Evolutionary conservation across 1,140 invertebrate species (phyloP).

Genomic region (Microplitis demolitor): DNA sequence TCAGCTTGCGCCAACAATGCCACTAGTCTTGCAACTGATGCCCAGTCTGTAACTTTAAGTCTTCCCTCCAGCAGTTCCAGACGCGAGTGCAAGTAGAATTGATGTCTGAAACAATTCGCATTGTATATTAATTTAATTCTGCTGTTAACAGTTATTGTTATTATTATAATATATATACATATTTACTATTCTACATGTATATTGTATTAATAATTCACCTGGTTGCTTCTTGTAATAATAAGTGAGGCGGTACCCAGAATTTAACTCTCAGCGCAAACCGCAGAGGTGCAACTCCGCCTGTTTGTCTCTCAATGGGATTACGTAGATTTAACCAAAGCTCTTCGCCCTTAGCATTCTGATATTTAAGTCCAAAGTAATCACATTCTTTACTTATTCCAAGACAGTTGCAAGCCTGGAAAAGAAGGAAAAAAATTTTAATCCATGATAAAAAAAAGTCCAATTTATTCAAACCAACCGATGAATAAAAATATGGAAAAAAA

Average conservation of each 20-base stretch:
- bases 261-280: conserved; percentile 75
- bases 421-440: conserved; percentile 16
- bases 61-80: conserved; percentile 75
- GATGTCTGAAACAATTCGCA: conserved; percentile 64
- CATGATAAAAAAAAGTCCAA: neutral
- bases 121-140: conserved; percentile 23
- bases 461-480: neutral
- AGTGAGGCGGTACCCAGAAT: conserved; percentile 89
- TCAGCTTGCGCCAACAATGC: conserved; percentile 80
- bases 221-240: conserved; percentile 81
- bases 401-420: conserved; percentile 78
- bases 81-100: conserved; percentile 83
- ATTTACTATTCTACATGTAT: neutral
- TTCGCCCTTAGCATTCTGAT: conserved; percentile 72
- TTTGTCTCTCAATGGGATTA: conserved; percentile 78
- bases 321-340: conserved; percentile 84
- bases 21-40: conserved; percentile 72
- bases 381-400: conserved; percentile 82
- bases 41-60: conserved; percentile 70
- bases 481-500: neutral
- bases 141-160: no score
- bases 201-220: conserved; percentile 60
- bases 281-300: conserved; percentile 65
- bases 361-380: conserved; percentile 85
- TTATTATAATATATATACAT: no score